Conservation (phyloP, 2,113 vertebrate genomes). For the Cathartes aura region DNA sequence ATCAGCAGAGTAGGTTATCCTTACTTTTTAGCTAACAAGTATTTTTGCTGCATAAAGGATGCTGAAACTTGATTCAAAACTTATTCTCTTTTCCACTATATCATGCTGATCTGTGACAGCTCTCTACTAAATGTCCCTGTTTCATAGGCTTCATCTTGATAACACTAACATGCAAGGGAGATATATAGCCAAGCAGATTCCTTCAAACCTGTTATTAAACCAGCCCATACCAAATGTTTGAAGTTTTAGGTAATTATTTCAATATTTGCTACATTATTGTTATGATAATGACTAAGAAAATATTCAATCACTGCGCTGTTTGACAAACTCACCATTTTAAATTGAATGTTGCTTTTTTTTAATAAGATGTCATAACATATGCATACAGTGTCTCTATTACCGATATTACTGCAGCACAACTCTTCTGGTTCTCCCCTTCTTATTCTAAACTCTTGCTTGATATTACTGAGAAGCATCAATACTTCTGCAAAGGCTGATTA, state of each 20-base stretch:
- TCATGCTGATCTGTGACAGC: not conserved
- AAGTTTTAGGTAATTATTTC: constrained; percentile 9
- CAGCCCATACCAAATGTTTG: not conserved
- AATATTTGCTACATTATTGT: constrained; percentile 15
- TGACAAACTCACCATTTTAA: constrained; percentile 28
- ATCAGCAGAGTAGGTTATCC: not conserved
- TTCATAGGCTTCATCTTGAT: not conserved
- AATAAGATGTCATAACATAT: not conserved
- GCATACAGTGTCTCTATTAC: not conserved
- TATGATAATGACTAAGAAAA: not conserved
- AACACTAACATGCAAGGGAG: not conserved
- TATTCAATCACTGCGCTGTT: not conserved
- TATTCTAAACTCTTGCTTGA: not conserved
- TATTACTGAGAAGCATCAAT: not conserved
- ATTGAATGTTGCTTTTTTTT: not conserved
- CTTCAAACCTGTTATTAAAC: not conserved
- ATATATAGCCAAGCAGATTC: not conserved
- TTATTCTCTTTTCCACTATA: not conserved
- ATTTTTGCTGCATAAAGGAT: not conserved
- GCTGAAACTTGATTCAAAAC: not conserved
- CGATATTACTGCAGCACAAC: not conserved
- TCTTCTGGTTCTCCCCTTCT: not conserved
- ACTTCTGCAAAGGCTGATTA: not conserved
- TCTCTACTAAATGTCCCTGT: not conserved
- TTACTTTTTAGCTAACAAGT: not conserved